These are phyloP conservation scores for Acanthisitta chloris DNA, from an alignment of 2,113 vertebrate species.

Conservation along the genomic window DNA sequence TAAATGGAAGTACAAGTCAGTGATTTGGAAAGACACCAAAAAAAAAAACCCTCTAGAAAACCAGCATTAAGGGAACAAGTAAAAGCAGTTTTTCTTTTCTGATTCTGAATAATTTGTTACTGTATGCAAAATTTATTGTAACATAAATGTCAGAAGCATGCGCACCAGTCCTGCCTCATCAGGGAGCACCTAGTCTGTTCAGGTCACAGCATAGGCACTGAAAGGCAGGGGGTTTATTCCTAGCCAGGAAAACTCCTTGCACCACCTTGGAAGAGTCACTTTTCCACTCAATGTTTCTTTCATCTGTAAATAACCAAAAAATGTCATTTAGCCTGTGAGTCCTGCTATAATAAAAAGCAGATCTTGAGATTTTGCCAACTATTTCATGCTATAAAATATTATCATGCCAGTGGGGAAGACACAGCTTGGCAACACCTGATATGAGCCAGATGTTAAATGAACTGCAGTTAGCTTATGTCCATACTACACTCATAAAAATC, in stretches of 20 bases:
- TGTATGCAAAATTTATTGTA: not conserved
- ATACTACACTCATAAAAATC: not conserved
- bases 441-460: slow-evolving; percentile 7
- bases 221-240: not conserved
- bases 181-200: not conserved
- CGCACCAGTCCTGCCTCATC: not conserved
- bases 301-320: not conserved
- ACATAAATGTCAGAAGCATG: not conserved
- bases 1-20: slow-evolving; percentile 26
- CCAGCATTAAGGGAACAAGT: not conserved
- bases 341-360: not conserved
- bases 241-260: not conserved
- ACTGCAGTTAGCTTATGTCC: not conserved
- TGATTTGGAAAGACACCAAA: not conserved
- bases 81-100: not conserved
- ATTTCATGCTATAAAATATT: slow-evolving; percentile 40
- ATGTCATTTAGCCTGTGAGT: slow-evolving; percentile 1
- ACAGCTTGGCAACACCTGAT: slow-evolving; percentile 34
- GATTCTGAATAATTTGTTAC: not conserved
- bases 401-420: slow-evolving; percentile 4
- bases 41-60: not conserved
- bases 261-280: not conserved
- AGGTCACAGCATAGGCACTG: not conserved
- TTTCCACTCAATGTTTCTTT: not conserved
- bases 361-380: slow-evolving; percentile 33